Base-by-base conservation (phyloP, 2,888 invertebrate genomes). In the Pimpla rufipes region DNA sequence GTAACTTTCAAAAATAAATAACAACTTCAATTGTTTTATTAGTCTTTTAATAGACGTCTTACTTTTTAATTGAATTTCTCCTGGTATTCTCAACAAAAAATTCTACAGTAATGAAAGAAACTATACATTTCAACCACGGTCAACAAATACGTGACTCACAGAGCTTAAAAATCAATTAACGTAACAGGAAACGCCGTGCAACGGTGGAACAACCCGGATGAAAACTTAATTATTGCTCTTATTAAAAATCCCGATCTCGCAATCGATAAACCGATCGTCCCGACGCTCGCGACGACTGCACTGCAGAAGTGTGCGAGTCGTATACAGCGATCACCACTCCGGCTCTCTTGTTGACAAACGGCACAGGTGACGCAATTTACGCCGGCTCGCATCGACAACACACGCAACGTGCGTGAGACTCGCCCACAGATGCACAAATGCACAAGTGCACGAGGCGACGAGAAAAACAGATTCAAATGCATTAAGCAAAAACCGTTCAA, bases 281-380 rank as follows among this genome's bases (percentile, higher is more conserved):
- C 3, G 21, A 55, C 23, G 21, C 10, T 23, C 23, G n/a, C n/a
- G n/a, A n/a, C n/a, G n/a, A n/a, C n/a, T n/a, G n/a, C n/a, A 21
- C 55, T 0, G 13, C 23, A 7, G 18, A 6, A 37, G 5, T 35
- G 2, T 37, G n/a, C 8, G 59, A 37, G 29, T 29, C 1, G 35
- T 59, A 52, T 10, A 37, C 35, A 5, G 23, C 6, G n/a, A 18
- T 6, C 10, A n/a, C 1, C 10, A 8, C 57, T 57, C n/a, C 57
- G 18, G 50, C 40, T 67, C 18, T 73, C 57, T 75, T 73, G 64
- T 81, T 73, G 47, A 67, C 71, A 23, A 47, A 42, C 45, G 23
- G 18, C 16, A 57, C 64, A 76, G 70, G 81, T 81, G 81, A 81
- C 76, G 76, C 64, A 77, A 71, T 21, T 67, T 35, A 29, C 62